A percentile compares a stretch with the other conserved stretches of the same genome.
These are phyloP conservation scores for Sebastes ruberrimus DNA, from an alignment of 2,797 vertebrate genomes.

Conservation along the genomic window DNA sequence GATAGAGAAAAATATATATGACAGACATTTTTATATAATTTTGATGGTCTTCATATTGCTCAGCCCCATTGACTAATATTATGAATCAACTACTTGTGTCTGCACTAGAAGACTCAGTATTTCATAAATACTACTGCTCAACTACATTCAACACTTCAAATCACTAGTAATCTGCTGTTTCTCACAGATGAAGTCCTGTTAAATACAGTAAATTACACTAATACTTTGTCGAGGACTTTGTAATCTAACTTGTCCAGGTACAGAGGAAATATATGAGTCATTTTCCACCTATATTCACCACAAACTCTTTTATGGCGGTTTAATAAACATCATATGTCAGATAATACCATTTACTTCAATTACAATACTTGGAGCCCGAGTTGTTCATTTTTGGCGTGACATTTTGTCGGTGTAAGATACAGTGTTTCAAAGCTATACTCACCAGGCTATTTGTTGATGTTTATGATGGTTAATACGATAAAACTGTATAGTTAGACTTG, in stretches of 20 bases:
- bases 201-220: neutral
- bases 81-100: neutral
- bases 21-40: rapidly evolving
- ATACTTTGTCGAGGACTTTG: neutral
- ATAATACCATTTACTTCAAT: neutral
- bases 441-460: neutral
- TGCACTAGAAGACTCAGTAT: neutral
- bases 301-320: neutral
- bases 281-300: neutral
- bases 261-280: neutral
- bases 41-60: too few relatives aligned
- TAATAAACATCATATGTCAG: neutral
- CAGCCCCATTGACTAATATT: neutral
- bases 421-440: neutral
- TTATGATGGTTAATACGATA: neutral
- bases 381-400: neutral
- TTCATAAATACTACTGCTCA: neutral
- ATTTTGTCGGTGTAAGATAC: neutral
- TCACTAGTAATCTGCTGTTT: neutral
- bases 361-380: neutral
- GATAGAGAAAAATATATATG: too few relatives aligned
- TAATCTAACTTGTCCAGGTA: neutral
- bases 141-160: neutral
- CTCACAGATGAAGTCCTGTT: neutral
- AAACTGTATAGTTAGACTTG: neutral